phyloP scores from a whole-genome alignment of 2,797 vertebrate genomes.

The Netta rufina region DNA sequence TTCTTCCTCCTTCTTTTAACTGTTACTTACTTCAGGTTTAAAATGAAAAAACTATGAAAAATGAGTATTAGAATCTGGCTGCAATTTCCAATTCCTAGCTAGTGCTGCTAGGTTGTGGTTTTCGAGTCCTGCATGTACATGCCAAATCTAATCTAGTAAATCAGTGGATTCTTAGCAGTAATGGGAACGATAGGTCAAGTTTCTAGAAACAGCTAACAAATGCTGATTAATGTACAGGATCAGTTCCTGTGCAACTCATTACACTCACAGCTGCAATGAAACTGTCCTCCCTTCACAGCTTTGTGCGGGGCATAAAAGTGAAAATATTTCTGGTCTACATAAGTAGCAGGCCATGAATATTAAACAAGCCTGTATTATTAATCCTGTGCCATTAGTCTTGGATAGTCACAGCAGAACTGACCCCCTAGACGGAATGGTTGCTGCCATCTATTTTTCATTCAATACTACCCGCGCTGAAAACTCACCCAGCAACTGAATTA shows the following conservation, averaged over 20 bases:
- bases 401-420: constrained; percentile 17
- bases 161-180: constrained; percentile 18
- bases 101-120: not conserved
- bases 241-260: constrained; percentile 22
- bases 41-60: not conserved
- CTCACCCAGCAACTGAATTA: constrained; percentile 58
- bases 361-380: constrained; percentile 46
- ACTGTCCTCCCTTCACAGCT: constrained; percentile 55
- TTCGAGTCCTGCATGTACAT: not conserved
- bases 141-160: not conserved
- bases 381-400: constrained; percentile 25
- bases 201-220: constrained; percentile 47
- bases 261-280: constrained; percentile 48
- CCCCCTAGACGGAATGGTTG: constrained; percentile 24
- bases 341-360: constrained; percentile 35
- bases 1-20: not conserved
- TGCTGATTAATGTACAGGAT: constrained; percentile 25
- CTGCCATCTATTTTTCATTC: constrained; percentile 44
- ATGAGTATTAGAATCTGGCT: not conserved
- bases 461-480: constrained; percentile 46
- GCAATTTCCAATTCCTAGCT: not conserved
- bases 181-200: not conserved
- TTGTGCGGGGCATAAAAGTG: constrained; percentile 31
- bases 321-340: constrained; percentile 30
- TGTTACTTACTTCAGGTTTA: not conserved